Evolutionary conservation across 2,113 vertebrate species (phyloP).

Genomic region (Penelope pileata): DNA sequence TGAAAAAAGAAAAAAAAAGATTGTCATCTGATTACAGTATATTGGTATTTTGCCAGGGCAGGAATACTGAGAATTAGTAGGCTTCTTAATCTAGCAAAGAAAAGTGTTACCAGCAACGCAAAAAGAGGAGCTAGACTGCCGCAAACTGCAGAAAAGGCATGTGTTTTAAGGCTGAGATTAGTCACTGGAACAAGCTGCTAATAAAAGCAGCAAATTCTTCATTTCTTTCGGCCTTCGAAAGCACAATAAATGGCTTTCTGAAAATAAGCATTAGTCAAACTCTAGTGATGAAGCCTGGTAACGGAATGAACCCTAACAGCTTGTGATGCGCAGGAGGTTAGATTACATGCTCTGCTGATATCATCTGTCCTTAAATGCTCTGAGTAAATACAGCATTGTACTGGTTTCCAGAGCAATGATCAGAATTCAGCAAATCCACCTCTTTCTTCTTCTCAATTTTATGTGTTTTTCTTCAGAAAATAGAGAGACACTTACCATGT

Average conservation of each 20-base stretch:
- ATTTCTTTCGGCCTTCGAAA: background rate
- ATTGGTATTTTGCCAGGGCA: background rate
- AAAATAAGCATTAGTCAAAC: conserved; percentile 54
- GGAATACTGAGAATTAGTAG: background rate
- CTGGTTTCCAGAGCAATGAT: background rate
- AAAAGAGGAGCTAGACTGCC: background rate
- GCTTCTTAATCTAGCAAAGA: background rate
- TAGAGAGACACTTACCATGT: background rate
- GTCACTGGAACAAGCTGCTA: conserved; percentile 28
- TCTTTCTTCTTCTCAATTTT: background rate
- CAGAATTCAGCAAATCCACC: background rate
- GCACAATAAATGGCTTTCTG: conserved; percentile 32
- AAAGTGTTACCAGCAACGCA: background rate
- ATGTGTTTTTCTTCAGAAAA: background rate
- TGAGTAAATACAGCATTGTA: conserved; percentile 1
- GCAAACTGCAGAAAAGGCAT: background rate
- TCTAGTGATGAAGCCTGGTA: conserved; percentile 25
- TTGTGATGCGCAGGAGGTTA: background rate
- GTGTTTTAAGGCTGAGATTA: background rate
- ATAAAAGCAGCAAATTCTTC: conserved; percentile 7
- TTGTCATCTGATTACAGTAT: background rate
- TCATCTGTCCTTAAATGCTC: conserved; percentile 1
- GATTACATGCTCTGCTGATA: conserved; percentile 13
- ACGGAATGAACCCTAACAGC: background rate
- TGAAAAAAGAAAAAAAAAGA: background rate